Base-by-base conservation (phyloP, 2,113 vertebrate species). In the Tenebrosternarchus preto region DNA sequence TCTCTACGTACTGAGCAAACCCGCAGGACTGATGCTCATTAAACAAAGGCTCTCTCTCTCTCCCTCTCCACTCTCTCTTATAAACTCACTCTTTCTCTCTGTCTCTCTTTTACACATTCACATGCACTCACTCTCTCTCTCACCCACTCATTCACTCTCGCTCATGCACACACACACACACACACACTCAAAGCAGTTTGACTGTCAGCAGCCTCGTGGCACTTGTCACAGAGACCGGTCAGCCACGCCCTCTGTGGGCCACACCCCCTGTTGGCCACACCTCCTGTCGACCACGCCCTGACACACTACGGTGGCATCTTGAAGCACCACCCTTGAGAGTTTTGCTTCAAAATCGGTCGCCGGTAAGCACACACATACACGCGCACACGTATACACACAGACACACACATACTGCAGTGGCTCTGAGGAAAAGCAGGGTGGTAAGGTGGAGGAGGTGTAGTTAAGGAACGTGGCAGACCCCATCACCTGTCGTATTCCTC, bases 401-500 rank as follows among this genome's bases (percentile, higher is more conserved):
- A 19, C 17, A 56, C 53, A 56, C 53, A 56, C 15, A 56, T 3
- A 20, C 53, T n/a, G n/a, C n/a, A n/a, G n/a, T n/a, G n/a, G n/a
- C n/a, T n/a, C n/a, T n/a, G n/a, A n/a, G n/a, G n/a, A n/a, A n/a
- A n/a, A n/a, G n/a, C n/a, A n/a, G n/a, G n/a, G n/a, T n/a, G n/a
- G n/a, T n/a, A n/a, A n/a, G n/a, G n/a, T n/a, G n/a, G n/a, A n/a
- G n/a, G n/a, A n/a, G n/a, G n/a, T n/a, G n/a, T n/a, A n/a, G n/a
- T n/a, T n/a, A n/a, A n/a, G n/a, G n/a, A n/a, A n/a, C n/a, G n/a
- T n/a, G n/a, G n/a, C n/a, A n/a, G n/a, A n/a, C n/a, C n/a, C n/a
- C n/a, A n/a, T n/a, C n/a, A n/a, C n/a, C 68, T 67, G 79, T 79
- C 76, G 73, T 72, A 83, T 78, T 82, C 73, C 78, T 80, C 80